Base-by-base conservation (phyloP, 2,888 invertebrate genomes). In the Pilophorus perplexus region DNA sequence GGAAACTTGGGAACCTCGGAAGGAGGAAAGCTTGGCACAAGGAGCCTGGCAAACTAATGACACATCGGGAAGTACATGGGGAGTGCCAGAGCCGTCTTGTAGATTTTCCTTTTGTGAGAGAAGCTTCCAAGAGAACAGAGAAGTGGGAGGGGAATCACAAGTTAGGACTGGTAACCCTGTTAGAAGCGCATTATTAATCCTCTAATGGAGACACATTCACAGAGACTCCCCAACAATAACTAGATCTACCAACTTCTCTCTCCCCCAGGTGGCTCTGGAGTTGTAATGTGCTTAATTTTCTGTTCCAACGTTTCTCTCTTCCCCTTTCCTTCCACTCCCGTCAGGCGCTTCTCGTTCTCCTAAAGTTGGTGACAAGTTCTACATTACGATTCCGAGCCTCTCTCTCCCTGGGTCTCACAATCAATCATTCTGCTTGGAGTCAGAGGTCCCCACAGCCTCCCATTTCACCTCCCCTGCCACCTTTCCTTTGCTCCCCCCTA, bases 181-280 rank as follows among this genome's bases (percentile, higher is more conserved):
- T 69, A 65, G 62, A 67, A 23, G 67, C 69, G 69, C 69, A 69
- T 69, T 69, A 69, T 69, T 69, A 69, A 69, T 69, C 69, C 66
- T 57, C 67, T 69, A 69, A 69, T 69, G 69, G 69, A 67, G 69
- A 69, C 67, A 69, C 66, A 69, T 69, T 69, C 69, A 69, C 44
- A 42, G 57, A 64, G 44, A 54, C 64, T 65, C 59, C n/a, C 65
- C 59, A 68, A 68, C 68, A 68, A 68, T 66, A 68, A 68, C 65
- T 66, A 68, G 65, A 68, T 68, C 65, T 60, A 60, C 44, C 60
- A 60, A 60, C 44, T 60, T 60, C 46, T 60, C 60, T 60, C 60
- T 68, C 64, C 62, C 64, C 59, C 68, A 65, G 60, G 65, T 65
- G 40, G 57, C 65, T 64, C 60, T 54, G 60, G 55, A 60, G 44